Evolutionary conservation across 2,888 invertebrate species (phyloP), one percentile per base, ranked within the genome.

Genomic region (Clivina fossor): DNA sequence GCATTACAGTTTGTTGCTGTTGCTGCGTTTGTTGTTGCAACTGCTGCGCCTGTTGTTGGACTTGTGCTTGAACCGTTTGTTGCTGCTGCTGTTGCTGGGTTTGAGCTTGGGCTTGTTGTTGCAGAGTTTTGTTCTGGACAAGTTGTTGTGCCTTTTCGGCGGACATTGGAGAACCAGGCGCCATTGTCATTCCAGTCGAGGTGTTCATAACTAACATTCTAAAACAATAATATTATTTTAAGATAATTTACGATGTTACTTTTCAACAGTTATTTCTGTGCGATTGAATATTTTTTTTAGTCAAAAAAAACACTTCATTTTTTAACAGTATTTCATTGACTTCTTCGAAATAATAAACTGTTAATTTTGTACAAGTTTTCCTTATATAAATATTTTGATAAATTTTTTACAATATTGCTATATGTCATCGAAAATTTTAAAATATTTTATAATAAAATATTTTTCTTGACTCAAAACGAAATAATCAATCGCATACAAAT

Each of bases 201-300:
- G 80, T 70, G 63, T 80, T 82, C 82, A 82, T 81, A 47, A 82
- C 75, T 50, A 81, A 62, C 68, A 82, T 72, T 63, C 81, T 81
- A n/a, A n/a, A n/a, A n/a, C n/a, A n/a, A n/a, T n/a, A n/a, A n/a
- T n/a, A n/a, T 13, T 35, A 35, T n/a, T 13, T 8, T 13, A 8
- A 2, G 11, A 4, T 8, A 38, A 30, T n/a, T n/a, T n/a, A n/a
- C n/a, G n/a, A n/a, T n/a, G 37, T 37, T 37, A 15, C 8, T 15
- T 37, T 15, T 37, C 9, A 3, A 37, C 16, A 37, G 11, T 15
- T 3, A 11, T 2, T 16, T 30, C 9, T 2, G 4, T 30, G 7
- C 26, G 26, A 26, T 26, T 26, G 26, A 26, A 8, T 26, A 26
- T 7, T 7, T 3, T 11, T n/a, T n/a, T 30, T 30, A 30, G 30